Evolutionary conservation across 2,797 vertebrate species (phyloP), one percentile per base, ranked within the genome.

Genomic region (Pipistrellus pygmaeus): DNA sequence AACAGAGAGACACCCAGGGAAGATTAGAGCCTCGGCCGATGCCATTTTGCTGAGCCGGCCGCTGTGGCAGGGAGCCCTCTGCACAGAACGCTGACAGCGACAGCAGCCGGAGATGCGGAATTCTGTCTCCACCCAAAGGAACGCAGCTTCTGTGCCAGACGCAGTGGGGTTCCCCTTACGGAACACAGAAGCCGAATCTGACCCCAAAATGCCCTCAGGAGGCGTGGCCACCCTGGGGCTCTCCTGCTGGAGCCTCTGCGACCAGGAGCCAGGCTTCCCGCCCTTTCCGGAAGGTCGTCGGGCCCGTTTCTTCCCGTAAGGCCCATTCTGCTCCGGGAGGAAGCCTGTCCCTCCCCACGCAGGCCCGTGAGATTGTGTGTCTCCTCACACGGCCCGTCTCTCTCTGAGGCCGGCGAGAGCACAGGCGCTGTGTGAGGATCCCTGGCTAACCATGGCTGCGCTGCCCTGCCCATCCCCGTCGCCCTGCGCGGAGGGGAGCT

Each of bases 1-100:
- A 3, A 51, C 66, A 64, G 82, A 95, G 85, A 95, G 87, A 77
- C 38, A 41, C 93, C 95, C 97, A 95, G 94, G 96, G 71, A 95
- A 95, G 93, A 95, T 87, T 51, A 83, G 94, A 94, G 71, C 91
- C 55, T 1, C 23, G 51, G 89, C 91, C 6, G 12, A 44, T 84
- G 87, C 51, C 20, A 71, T 64, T 25, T 73, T 4, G 12, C 62
- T 9, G 5, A 15, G 10, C 83, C 84, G 90, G 57, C 68, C 44
- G 9, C 87, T 20, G 51, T 4, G 72, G 88, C 30, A 9, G 12
- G 0, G 32, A 73, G n/a, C 4, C 25, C 76, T 83, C 35, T 2
- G 41, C 72, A 18, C n/a, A 1, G 46, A 53, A 46, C 35, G 68
- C 27, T 71, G 69, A 18, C 2, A 0, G 51, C n/a, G 64, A 95